Base-by-base conservation (phyloP, 2,888 invertebrate genomes). In the Scaptomyza tumidula region DNA sequence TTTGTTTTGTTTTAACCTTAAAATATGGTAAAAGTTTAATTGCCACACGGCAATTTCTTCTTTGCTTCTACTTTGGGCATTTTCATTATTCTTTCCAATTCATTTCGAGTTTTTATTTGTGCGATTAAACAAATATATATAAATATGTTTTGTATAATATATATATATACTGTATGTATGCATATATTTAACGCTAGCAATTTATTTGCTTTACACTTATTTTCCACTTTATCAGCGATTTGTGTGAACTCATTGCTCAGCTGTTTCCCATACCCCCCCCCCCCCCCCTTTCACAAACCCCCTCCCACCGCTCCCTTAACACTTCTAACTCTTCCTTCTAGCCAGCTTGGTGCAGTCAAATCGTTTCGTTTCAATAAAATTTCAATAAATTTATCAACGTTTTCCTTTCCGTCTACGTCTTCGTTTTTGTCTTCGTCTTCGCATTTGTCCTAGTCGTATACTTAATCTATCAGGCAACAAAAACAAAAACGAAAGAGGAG, bases 361-460 rank as follows among this genome's bases (percentile, higher is more conserved):
- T 86, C 87, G 88, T 84, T 87, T 86, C 87, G 71, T 80, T 89
- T 89, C 86, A 89, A 89, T 89, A 76, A 80, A 88, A 88, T 85
- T 88, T 78, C 80, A 89, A 88, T 89, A 86, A 82, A 87, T 81
- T 88, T 86, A 75, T 77, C 88, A 88, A 88, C 80, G 75, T 66
- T 19, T 19, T 19, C 44, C 14, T 11, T 16, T 37, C 27, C 10
- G 29, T 16, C 48, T 14, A 11, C 31, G 1, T 31, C 13, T 27
- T 45, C 6, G 7, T 29, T 14, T 29, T 31, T 16, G 16, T 43
- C 46, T 44, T 1, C 19, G 19, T 19, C 19, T 19, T 19, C 19
- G 19, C 19, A 1, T 19, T 16, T 39, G 14, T 44, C 41, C 41
- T 16, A 41, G 41, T 41, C 53, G 67, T 68, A 63, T 74, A 66